A percentile compares a stretch with the other conserved stretches of the same genome.
Conservation (phyloP, 2,888 invertebrate species). For the Polydesmus complanatus region DNA sequence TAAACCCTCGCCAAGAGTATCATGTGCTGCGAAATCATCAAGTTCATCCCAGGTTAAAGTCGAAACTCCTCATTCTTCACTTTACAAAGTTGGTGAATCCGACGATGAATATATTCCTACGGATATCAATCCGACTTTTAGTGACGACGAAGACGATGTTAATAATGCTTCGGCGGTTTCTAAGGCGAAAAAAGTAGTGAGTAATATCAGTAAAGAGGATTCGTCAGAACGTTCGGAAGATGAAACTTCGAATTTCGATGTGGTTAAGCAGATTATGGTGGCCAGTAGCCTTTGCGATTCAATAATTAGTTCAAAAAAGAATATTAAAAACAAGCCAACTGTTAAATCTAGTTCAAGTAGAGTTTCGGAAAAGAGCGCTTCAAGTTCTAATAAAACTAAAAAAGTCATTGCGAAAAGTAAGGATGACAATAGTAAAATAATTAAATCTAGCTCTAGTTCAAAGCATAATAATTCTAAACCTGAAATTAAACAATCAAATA, state of each 20-base stretch:
- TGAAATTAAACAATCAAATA: too few species aligned
- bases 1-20: slow-evolving; percentile 3
- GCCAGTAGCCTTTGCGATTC: slow-evolving; percentile 18
- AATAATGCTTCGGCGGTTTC: not conserved
- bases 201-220: not conserved
- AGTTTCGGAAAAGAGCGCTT: not conserved
- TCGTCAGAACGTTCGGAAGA: not conserved
- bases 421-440: not conserved
- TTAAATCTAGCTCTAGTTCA: not conserved
- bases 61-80: not conserved
- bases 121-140: slow-evolving; percentile 1
- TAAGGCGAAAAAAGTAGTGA: not conserved
- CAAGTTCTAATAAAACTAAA: not conserved
- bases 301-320: slow-evolving; percentile 2
- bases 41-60: not conserved
- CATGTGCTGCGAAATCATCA: not conserved
- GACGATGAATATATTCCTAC: not conserved
- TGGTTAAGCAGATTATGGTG: slow-evolving; percentile 21
- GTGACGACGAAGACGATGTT: slow-evolving; percentile 11
- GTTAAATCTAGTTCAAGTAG: not conserved
- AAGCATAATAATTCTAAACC: not conserved
- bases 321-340: not conserved
- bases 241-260: slow-evolving; percentile 16
- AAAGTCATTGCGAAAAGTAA: not conserved
- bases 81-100: not conserved